phyloP scores from a whole-genome alignment of 2,797 vertebrate species.

The Chelmon rostratus region DNA sequence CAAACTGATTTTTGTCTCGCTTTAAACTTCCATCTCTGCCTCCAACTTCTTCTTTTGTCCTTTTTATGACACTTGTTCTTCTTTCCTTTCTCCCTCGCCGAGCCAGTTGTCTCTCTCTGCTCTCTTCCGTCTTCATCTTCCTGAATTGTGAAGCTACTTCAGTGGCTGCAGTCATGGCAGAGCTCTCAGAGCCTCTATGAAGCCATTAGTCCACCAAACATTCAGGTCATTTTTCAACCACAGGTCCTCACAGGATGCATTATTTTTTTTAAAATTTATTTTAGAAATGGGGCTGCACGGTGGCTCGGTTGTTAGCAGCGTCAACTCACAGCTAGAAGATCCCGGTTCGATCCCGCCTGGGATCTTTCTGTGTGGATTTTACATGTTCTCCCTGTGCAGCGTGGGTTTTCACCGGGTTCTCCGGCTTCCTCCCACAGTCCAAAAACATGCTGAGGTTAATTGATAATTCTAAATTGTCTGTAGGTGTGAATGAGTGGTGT shows the following conservation, averaged over 20 bases:
- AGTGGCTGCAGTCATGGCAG: background rate
- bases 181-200: background rate
- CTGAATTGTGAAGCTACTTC: background rate
- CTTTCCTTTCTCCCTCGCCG: background rate
- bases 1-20: conserved; percentile 1
- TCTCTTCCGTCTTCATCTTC: background rate
- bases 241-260: background rate
- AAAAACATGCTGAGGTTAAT: too few relatives aligned
- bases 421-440: too few relatives aligned
- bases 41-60: background rate
- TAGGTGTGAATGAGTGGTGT: too few relatives aligned
- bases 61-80: background rate
- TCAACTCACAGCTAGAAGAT: too few relatives aligned
- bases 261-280: too few relatives aligned
- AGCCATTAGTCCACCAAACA: conserved; percentile 11
- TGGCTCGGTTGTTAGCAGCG: too few relatives aligned
- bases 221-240: background rate
- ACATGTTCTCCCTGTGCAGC: too few relatives aligned
- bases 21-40: conserved; percentile 12
- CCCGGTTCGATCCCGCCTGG: too few relatives aligned
- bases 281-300: too few relatives aligned
- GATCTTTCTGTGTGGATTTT: too few relatives aligned
- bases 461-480: too few relatives aligned
- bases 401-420: too few relatives aligned
- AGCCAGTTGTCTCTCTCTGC: background rate